Conservation (phyloP, 2,888 invertebrate genomes). For the Hetaerina titia region DNA sequence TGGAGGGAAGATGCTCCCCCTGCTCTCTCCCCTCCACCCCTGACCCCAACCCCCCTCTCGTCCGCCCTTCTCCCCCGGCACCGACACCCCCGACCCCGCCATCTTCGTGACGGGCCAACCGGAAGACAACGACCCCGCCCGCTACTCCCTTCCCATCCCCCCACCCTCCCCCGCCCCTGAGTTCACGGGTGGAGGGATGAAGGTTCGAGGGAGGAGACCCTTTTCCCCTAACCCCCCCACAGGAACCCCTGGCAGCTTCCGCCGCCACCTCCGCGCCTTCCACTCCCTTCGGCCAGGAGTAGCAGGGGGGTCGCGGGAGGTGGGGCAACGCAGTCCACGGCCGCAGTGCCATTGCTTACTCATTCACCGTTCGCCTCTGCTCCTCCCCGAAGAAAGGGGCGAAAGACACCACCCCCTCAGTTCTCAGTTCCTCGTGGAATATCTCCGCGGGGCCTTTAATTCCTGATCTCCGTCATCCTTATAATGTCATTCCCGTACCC, state of each 20-base stretch:
- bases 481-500: too few relatives aligned
- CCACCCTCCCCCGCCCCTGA: not conserved
- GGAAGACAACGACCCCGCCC: slow-evolving; percentile 17
- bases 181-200: not conserved
- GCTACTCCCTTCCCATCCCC: too few relatives aligned
- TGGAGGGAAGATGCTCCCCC: not conserved
- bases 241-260: not conserved
- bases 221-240: not conserved
- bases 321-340: not conserved
- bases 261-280: not conserved
- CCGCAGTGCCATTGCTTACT: not conserved
- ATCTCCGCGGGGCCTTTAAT: too few relatives aligned
- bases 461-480: too few relatives aligned
- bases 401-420: too few relatives aligned
- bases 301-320: too few relatives aligned
- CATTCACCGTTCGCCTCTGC: too few relatives aligned
- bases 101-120: slow-evolving; percentile 9
- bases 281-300: not conserved
- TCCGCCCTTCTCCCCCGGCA: not conserved
- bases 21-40: not conserved
- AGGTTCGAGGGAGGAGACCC: not conserved
- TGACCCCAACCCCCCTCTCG: not conserved
- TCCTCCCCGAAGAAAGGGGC: too few relatives aligned
- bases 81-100: not conserved
- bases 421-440: too few relatives aligned